Evolutionary conservation across 2,888 invertebrate genomes (phyloP).

Genomic region (Cryptus viduatorius): DNA sequence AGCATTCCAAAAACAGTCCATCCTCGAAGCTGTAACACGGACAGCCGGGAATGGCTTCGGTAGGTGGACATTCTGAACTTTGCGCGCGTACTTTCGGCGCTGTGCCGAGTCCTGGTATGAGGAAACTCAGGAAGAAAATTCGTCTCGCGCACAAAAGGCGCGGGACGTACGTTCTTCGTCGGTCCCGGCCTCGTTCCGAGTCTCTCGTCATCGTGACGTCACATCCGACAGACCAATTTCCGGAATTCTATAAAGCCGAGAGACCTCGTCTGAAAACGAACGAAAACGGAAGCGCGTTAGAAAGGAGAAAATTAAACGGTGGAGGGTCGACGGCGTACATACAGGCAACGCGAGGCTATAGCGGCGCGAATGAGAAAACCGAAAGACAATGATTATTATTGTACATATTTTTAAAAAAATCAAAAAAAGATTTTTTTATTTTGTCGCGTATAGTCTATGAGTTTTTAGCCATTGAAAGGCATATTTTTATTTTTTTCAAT

Average conservation of each 20-base stretch:
- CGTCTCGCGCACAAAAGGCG: slow-evolving; percentile 70
- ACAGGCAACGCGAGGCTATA: background rate
- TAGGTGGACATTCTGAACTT: slow-evolving; percentile 81
- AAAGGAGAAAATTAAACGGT: background rate
- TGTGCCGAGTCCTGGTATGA: slow-evolving; percentile 56
- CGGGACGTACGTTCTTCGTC: slow-evolving; percentile 63
- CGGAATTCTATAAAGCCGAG: slow-evolving; percentile 51
- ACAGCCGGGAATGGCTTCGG: slow-evolving; percentile 88
- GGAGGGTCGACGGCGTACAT: background rate
- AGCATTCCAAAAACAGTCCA: slow-evolving; percentile 95
- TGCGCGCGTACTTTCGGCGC: slow-evolving; percentile 73
- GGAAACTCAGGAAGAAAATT: slow-evolving; percentile 70
- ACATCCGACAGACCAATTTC: slow-evolving; percentile 71
- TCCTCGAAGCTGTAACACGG: slow-evolving; percentile 97
- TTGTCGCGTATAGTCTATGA: too few species aligned
- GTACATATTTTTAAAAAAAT: background rate
- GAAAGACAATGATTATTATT: background rate
- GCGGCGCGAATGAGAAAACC: slow-evolving; percentile 18
- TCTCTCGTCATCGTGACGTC: slow-evolving; percentile 79
- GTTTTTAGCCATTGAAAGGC: too few species aligned
- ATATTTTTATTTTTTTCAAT: too few species aligned
- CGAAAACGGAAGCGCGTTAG: slow-evolving; percentile 33
- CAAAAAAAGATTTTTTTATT: too few species aligned
- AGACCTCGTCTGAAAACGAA: slow-evolving; percentile 61
- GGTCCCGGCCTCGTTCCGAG: slow-evolving; percentile 71